These are phyloP conservation scores for Hormaphis cornu DNA, from an alignment of 1,140 invertebrate genomes.

Conservation along the genomic window DNA sequence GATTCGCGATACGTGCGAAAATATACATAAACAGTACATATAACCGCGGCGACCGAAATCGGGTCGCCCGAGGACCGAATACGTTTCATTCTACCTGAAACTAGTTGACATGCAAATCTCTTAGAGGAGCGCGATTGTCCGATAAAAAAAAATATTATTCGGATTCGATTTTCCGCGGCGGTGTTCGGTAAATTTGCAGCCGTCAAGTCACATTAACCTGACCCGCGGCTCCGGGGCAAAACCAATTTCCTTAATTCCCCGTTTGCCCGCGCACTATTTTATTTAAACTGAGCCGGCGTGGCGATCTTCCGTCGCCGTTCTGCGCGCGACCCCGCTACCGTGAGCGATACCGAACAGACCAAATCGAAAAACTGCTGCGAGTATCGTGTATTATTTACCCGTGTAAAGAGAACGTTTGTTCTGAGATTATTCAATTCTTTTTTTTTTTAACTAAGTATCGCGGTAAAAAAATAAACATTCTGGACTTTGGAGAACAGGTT, in stretches of 20 bases:
- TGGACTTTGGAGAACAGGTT: no score
- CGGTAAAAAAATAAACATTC: no score
- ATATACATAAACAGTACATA: no score
- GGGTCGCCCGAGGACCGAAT: not conserved
- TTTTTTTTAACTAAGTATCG: no score
- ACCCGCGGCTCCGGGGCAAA: not conserved
- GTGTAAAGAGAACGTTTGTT: no score
- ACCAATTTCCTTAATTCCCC: not conserved
- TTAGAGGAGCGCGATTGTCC: not conserved
- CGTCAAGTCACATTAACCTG: not conserved
- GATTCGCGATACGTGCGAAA: no score
- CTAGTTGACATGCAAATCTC: not conserved
- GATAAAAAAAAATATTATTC: not conserved
- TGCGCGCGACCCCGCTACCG: no score
- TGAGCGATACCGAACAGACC: no score
- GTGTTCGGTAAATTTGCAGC: not conserved
- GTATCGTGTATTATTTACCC: no score
- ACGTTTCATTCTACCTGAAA: no score
- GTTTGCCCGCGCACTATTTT: not conserved
- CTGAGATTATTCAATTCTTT: no score
- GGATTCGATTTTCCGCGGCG: conserved; percentile 7
- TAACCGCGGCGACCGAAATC: not conserved
- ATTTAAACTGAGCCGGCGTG: not conserved
- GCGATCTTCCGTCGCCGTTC: not conserved
- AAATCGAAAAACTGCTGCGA: no score